Conservation (phyloP, 2,113 vertebrate species). For the Psettodes erumei region DNA sequence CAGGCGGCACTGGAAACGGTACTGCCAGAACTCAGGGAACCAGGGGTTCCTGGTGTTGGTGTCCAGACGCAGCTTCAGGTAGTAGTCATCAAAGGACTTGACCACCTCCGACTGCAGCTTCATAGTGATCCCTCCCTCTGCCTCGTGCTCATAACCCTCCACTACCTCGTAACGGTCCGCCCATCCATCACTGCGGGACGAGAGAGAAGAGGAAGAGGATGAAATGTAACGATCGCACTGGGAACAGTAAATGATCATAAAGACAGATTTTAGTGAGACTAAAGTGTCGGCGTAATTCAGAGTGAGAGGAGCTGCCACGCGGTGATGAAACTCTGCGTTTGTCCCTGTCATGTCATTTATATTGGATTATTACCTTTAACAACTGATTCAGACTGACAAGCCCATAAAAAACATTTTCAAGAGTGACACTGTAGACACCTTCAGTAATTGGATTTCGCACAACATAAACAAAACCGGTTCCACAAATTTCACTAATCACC, state of each 20-base stretch:
- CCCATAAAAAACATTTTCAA: neutral
- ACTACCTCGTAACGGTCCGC: slow-evolving; percentile 98
- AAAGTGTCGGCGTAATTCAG: neutral
- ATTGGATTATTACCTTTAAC: slow-evolving; percentile 15
- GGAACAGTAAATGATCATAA: neutral
- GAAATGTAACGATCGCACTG: neutral
- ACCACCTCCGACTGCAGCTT: slow-evolving; percentile 96
- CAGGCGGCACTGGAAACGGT: slow-evolving; percentile 96
- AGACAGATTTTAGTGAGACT: neutral
- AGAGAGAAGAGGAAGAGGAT: slow-evolving; percentile 7
- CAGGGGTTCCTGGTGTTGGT: slow-evolving; percentile 95
- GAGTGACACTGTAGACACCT: neutral
- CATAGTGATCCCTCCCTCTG: slow-evolving; percentile 97
- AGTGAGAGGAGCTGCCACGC: neutral
- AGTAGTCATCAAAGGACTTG: slow-evolving; percentile 94
- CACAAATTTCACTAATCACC: neutral
- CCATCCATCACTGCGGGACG: slow-evolving; percentile 92
- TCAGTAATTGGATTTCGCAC: neutral
- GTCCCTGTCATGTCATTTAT: slow-evolving; percentile 11
- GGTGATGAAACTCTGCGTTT: neutral
- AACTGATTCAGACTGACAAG: slow-evolving; percentile 14
- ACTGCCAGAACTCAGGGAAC: slow-evolving; percentile 99
- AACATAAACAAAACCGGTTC: neutral
- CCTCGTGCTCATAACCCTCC: slow-evolving; percentile 95
- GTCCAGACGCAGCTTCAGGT: slow-evolving; percentile 92